Evolutionary conservation across 2,797 vertebrate species (phyloP).

Genomic region (Argya squamiceps): DNA sequence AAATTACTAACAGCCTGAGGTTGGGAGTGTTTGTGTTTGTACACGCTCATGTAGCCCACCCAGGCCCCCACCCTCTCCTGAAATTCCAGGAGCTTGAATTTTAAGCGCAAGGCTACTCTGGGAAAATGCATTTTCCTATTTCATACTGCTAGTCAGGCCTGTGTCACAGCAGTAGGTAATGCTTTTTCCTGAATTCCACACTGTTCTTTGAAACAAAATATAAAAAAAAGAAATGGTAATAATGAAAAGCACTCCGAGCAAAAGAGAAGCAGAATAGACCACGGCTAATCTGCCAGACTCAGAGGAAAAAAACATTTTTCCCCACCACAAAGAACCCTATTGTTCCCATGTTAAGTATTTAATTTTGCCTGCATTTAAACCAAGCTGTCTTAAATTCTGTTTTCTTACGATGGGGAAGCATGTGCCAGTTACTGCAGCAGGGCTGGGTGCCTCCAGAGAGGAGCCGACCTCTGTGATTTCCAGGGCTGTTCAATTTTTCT

Average conservation of each 20-base stretch:
- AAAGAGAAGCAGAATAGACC: neutral
- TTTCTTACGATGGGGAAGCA: neutral
- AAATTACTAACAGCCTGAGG: neutral
- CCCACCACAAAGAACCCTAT: slow-evolving; percentile 34
- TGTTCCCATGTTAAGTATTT: slow-evolving; percentile 30
- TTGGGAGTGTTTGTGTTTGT: neutral
- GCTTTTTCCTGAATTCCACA: neutral
- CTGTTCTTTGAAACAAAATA: neutral
- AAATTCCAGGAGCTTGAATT: neutral
- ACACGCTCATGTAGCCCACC: neutral
- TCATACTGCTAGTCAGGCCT: neutral
- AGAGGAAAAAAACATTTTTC: slow-evolving; percentile 16
- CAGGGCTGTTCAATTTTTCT: neutral
- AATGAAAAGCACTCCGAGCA: neutral
- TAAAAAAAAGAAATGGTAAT: neutral
- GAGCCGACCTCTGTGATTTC: neutral
- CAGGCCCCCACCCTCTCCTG: neutral
- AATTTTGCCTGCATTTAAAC: slow-evolving; percentile 24
- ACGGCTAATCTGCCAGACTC: slow-evolving; percentile 12
- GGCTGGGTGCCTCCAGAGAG: neutral
- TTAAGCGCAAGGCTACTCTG: neutral
- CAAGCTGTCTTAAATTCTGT: neutral
- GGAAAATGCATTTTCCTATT: slow-evolving; percentile 4
- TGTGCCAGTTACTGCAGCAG: neutral
- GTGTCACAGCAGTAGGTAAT: neutral